Evolutionary conservation across 2,888 invertebrate species (phyloP), one percentile per base, ranked within the genome.

Genomic region (Sphaeridia pumilis): DNA sequence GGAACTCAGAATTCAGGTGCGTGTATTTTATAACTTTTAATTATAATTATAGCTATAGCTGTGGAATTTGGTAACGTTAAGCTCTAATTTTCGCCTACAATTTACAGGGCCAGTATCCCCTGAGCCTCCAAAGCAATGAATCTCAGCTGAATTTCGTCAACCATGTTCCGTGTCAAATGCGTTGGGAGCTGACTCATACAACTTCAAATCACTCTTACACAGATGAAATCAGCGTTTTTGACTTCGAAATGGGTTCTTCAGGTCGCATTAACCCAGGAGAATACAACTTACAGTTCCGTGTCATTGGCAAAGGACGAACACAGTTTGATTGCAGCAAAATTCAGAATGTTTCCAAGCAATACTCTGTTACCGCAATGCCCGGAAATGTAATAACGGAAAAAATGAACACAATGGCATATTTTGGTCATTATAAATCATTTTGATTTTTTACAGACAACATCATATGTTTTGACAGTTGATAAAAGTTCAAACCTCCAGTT

Each of bases 131-230:
- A 21, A 12, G 28, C 17, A 52, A 46, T 17, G 46, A 61, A 41
- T 51, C 78, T 0, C 77, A 78, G 0, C 62, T 83, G 44, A 76
- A 79, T 54, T 67, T 82, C 25, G 70, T 83, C 61, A 84, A 83
- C 67, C 77, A 79, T 0, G 68, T 82, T 14, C 76, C 74, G 0
- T 84, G 83, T 64, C 68, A 74, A 1, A 67, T 81, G 3, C 26
- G 31, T 31, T 31, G 31, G 31, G 31, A 14, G 31, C 31, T 10
- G 31, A 31, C 14, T 31, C 14, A 31, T 31, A 31, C 14, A 14
- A 31, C 31, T 14, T 10, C 31, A 38, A 38, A 38, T 38, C 20
- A 14, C 12, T 14, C 38, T 17, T 5, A 5, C 7, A 38, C 38
- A 5, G 5, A 20, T 5, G 38, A 38, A 17, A 14, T 38, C 20